Percentiles rank a stretch among this genome's conserved stretches.
Conservation (phyloP, 2,113 vertebrate species). For the Rhea americana region DNA sequence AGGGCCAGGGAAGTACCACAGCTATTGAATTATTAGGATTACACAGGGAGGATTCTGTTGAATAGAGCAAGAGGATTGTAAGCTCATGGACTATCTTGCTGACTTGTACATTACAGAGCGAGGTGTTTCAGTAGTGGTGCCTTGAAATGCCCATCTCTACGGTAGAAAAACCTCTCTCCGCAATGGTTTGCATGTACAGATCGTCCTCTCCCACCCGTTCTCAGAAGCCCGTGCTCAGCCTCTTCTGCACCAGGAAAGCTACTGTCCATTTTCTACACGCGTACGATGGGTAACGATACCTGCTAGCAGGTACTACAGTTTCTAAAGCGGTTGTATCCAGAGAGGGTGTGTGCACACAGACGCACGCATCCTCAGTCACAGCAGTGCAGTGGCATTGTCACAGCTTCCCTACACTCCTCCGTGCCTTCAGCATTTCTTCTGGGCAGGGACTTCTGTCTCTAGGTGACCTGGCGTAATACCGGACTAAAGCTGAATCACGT, state of each 20-base stretch:
- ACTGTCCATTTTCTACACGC: neutral
- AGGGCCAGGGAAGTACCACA: neutral
- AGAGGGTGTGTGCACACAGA: neutral
- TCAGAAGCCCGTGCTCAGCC: neutral
- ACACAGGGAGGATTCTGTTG: neutral
- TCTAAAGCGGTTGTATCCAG: neutral
- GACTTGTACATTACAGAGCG: neutral
- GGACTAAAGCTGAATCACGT: neutral
- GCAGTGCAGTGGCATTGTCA: accelerated
- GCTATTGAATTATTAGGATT: neutral
- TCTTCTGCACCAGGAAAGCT: neutral
- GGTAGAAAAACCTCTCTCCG: neutral
- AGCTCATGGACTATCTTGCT: neutral
- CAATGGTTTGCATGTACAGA: neutral
- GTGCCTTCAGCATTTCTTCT: neutral
- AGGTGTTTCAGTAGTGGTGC: neutral
- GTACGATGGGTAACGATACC: neutral
- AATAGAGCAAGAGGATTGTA: neutral
- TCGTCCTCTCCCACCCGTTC: neutral
- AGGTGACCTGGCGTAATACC: neutral
- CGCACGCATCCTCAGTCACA: accelerated
- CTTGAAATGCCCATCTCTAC: neutral
- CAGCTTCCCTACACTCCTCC: accelerated
- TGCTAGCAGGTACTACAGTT: neutral
- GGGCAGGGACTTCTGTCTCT: neutral